These are phyloP conservation scores for Prionace glauca DNA, from an alignment of 2,797 vertebrate species.

Conservation along the genomic window DNA sequence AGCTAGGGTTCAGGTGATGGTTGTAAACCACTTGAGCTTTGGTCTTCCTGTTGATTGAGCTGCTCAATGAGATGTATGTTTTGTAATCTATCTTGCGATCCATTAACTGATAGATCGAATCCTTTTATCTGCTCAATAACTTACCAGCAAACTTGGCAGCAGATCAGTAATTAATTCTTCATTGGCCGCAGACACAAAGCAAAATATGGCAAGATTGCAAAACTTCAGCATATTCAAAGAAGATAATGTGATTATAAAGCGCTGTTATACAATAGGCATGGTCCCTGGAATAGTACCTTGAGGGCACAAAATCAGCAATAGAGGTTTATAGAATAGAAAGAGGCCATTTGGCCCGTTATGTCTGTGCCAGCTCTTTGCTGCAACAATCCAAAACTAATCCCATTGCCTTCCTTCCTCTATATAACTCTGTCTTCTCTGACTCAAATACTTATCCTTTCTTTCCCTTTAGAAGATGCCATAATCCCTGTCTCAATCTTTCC, in stretches of 20 bases:
- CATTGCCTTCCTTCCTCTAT: not conserved
- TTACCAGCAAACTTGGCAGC: not conserved
- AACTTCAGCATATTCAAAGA: not conserved
- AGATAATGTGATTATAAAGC: not conserved
- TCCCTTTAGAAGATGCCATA: not conserved
- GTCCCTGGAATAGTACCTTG: not conserved
- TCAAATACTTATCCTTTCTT: not conserved
- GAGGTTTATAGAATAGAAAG: not conserved
- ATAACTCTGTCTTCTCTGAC: not conserved
- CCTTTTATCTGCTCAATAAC: not conserved
- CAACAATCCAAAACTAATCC: not conserved
- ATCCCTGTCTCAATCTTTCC: not conserved
- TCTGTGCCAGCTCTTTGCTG: too few species aligned
- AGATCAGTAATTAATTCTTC: not conserved
- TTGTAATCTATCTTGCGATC: not conserved
- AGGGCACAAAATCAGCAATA: not conserved
- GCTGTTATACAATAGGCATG: not conserved
- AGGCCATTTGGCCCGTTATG: not conserved
- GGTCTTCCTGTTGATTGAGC: not conserved
- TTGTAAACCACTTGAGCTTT: not conserved
- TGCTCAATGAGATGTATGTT: not conserved
- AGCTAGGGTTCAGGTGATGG: not conserved
- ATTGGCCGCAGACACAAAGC: not conserved
- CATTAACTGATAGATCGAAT: not conserved
- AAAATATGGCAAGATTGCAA: not conserved